Base-by-base conservation (phyloP, 2,888 invertebrate genomes). In the Phasia obesa region DNA sequence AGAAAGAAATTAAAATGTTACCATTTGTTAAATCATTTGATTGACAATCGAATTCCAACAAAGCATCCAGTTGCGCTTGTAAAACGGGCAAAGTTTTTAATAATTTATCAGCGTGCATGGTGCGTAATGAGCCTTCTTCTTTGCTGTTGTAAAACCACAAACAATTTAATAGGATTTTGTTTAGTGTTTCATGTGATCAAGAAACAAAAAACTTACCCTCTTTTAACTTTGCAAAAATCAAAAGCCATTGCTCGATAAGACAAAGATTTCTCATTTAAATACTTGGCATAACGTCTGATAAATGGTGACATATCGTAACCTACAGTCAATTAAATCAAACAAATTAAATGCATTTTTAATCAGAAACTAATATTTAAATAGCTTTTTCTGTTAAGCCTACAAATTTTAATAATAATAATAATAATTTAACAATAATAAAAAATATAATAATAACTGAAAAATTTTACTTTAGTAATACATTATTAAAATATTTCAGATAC, bases 281-380 rank as follows among this genome's bases (percentile, higher is more conserved):
- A 99, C 93, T 98, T 98, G 90, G 99, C 98, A 93, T 99, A 99
- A 87, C 99, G 95, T 91, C 99, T 94, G 91, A 99, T 99, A 92
- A 98, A 99, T 87, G 98, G 98, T 65, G 99, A 99, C 99, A 99
- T 99, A 92, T 99, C 99, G 93, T 99, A 99, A 84, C 98, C 98
- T 98, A 84, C 78, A 83, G 70, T 60, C 47, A 60, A 55, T 80
- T 69, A 69, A 47, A 67, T 1, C n/a, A 75, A 77, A 62, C 17
- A 70, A 15, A 64, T 38, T 53, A 27, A 85, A 81, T 69, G 65
- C 70, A n/a, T 31, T 49, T 51, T 42, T 7, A 53, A 31, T 19
- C 6, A 25, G 19, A 11, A 47, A 17, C 13, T 19, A 21, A 4
- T 23, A 5, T n/a, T 60, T 3, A 4, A 3, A 11, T 27, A 5